These are phyloP conservation scores for Cyanoliseus patagonus DNA, from an alignment of 2,113 vertebrate species.

Conservation along the genomic window DNA sequence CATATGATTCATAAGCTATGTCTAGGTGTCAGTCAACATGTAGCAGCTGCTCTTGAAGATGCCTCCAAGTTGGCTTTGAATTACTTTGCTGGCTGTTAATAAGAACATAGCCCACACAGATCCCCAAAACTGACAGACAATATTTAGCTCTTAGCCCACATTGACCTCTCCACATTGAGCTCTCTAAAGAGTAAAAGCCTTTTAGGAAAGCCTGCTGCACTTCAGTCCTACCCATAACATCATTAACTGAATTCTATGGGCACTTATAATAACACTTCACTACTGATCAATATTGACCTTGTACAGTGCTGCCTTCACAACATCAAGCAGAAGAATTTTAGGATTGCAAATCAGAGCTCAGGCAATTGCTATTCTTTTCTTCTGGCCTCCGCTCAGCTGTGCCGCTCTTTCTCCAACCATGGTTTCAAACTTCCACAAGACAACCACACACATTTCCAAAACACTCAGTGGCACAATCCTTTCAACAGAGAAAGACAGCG, in stretches of 20 bases:
- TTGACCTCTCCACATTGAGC: not conserved
- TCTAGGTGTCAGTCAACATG: not conserved
- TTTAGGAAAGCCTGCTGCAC: not conserved
- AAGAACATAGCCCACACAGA: not conserved
- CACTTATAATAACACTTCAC: not conserved
- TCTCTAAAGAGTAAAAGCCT: not conserved
- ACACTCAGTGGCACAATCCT: not conserved
- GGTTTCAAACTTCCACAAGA: conserved; percentile 89
- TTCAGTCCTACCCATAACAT: not conserved
- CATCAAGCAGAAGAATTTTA: conserved; percentile 87
- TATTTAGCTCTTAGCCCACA: not conserved
- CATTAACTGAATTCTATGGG: not conserved
- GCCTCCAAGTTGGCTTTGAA: accelerated
- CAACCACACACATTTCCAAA: not conserved
- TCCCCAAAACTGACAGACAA: not conserved
- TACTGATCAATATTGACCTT: conserved; percentile 73
- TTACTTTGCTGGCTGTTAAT: not conserved
- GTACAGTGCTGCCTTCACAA: conserved; percentile 85
- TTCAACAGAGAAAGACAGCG: not conserved
- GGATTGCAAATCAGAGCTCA: conserved; percentile 84
- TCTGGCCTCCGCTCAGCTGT: conserved; percentile 93
- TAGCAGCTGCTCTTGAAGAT: not conserved
- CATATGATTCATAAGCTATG: not conserved
- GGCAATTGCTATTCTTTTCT: conserved; percentile 94
- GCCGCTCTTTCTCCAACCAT: conserved; percentile 91